Conservation (phyloP, 2,888 invertebrate species). For the Tipula unca region DNA sequence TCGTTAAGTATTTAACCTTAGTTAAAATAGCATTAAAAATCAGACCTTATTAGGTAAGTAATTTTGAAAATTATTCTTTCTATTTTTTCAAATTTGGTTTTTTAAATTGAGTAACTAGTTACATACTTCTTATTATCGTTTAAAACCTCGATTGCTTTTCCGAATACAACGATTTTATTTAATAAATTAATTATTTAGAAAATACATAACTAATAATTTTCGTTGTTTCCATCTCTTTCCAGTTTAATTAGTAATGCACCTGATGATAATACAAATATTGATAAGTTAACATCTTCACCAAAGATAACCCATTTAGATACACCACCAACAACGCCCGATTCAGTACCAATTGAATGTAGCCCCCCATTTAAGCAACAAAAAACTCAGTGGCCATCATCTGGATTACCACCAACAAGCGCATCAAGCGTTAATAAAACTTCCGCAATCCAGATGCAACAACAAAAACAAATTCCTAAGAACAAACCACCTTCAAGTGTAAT, state of each 20-base stretch:
- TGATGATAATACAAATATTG: conserved; percentile 18
- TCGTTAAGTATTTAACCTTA: too few relatives aligned
- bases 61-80: too few relatives aligned
- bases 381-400: conserved; percentile 10
- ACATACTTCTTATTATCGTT: too few relatives aligned
- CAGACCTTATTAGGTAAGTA: too few relatives aligned
- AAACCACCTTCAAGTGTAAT: not conserved
- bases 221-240: too few relatives aligned
- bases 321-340: conserved; percentile 42
- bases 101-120: too few relatives aligned
- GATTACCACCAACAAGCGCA: not conserved
- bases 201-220: too few relatives aligned
- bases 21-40: too few relatives aligned
- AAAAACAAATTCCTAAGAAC: not conserved
- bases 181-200: too few relatives aligned
- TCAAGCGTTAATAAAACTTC: not conserved
- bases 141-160: too few relatives aligned
- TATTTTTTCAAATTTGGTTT: too few relatives aligned
- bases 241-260: conserved; percentile 22
- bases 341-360: conserved; percentile 42
- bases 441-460: not conserved
- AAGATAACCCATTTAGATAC: conserved; percentile 39
- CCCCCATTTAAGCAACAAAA: conserved; percentile 39
- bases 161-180: too few relatives aligned
- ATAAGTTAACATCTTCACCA: not conserved